These are phyloP conservation scores for Nipponacmea schrenckii DNA, from an alignment of 2,888 invertebrate species.

Conservation along the genomic window DNA sequence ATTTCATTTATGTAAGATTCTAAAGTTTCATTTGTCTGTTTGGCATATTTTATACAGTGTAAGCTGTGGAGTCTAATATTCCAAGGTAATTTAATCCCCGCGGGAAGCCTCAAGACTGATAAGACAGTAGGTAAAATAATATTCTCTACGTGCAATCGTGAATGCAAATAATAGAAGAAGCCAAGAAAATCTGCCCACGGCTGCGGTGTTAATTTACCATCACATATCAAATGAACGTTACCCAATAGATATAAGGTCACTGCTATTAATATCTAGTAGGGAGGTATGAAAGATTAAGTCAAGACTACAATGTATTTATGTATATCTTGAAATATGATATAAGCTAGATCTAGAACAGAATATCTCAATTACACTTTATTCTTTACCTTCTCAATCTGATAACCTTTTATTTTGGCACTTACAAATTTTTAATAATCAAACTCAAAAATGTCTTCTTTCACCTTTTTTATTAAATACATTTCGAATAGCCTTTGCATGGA, in stretches of 20 bases:
- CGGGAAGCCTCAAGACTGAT: conserved; percentile 17
- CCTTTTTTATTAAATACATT: too few species aligned
- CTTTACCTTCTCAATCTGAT: too few species aligned
- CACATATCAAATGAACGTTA: conserved; percentile 3
- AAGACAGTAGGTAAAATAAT: conserved; percentile 13
- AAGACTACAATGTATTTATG: too few species aligned
- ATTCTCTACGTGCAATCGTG: conserved; percentile 16
- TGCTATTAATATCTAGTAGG: conserved; percentile 2
- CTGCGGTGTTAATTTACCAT: background rate
- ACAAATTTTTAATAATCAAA: too few species aligned
- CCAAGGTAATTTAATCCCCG: conserved; percentile 13
- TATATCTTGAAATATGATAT: too few species aligned
- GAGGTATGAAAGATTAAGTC: background rate
- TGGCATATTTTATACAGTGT: conserved; percentile 15
- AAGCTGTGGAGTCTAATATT: conserved; percentile 7
- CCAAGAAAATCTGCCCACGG: conserved; percentile 12
- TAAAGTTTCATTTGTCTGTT: conserved; percentile 14
- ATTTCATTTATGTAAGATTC: conserved; percentile 13
- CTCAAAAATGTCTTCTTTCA: too few species aligned
- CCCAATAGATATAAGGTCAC: conserved; percentile 1
- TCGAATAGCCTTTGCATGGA: too few species aligned
- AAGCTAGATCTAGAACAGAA: too few species aligned
- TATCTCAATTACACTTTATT: too few species aligned
- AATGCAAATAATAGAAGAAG: conserved; percentile 20
- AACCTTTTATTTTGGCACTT: too few species aligned